A percentile compares a stretch with the other conserved stretches of the same genome.
phyloP scores from a whole-genome alignment of 1,140 invertebrate genomes.

The Parapsyche elsis region DNA sequence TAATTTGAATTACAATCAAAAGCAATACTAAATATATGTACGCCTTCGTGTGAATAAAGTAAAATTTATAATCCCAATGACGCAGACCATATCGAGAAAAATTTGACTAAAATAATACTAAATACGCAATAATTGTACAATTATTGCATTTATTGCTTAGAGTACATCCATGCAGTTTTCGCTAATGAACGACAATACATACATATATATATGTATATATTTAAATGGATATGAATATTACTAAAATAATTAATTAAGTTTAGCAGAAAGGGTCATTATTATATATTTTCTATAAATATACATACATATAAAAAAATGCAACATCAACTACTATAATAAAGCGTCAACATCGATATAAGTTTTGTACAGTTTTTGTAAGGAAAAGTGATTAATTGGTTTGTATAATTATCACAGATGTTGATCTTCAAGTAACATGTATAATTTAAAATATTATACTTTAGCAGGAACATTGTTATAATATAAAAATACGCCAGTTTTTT shows the following conservation, averaged over 20 bases:
- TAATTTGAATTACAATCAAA: no score
- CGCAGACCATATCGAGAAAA: not conserved
- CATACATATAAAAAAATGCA: no score
- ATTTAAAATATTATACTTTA: not conserved
- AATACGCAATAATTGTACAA: not conserved
- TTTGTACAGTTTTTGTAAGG: not conserved
- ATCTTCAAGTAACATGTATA: not conserved
- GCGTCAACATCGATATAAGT: no score
- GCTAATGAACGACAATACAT: not conserved
- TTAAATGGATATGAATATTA: no score
- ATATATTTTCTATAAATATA: no score
- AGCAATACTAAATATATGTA: no score
- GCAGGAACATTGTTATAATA: conserved; percentile 3
- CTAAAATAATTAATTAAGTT: no score
- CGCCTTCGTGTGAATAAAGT: no score
- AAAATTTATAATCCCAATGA: not conserved
- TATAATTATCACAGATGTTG: not conserved
- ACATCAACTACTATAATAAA: no score
- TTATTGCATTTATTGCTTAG: conserved; percentile 4
- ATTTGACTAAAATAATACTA: not conserved
- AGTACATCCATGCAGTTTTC: not conserved
- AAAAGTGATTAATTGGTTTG: not conserved
- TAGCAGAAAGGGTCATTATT: no score
- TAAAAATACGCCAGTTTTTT: no score
- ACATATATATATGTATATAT: not conserved